Conservation (phyloP, 2,888 invertebrate genomes). For the Neoitamus cyanurus region DNA sequence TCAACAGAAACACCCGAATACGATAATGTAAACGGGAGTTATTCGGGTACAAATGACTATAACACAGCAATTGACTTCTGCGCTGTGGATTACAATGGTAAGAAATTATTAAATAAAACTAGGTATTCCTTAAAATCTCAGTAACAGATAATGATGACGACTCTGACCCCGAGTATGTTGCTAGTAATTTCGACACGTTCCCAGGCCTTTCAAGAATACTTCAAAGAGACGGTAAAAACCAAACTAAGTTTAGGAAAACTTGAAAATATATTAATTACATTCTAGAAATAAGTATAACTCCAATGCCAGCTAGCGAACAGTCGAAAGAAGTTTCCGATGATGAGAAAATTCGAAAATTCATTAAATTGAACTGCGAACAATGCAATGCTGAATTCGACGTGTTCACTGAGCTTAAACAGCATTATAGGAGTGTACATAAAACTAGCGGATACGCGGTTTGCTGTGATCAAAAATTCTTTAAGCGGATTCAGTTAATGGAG, state of each 20-base stretch:
- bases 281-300: constrained; percentile 48
- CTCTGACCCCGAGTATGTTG: constrained; percentile 28
- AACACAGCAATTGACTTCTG: constrained; percentile 31
- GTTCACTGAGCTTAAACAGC: constrained; percentile 47
- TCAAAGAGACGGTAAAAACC: constrained; percentile 40
- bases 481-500: constrained; percentile 40
- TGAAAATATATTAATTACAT: neutral
- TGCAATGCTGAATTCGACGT: constrained; percentile 46
- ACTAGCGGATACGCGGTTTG: constrained; percentile 48
- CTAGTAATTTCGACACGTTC: constrained; percentile 25
- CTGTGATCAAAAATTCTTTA: constrained; percentile 48
- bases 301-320: neutral
- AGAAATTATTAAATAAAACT: neutral
- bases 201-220: constrained; percentile 45
- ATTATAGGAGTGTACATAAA: constrained; percentile 46
- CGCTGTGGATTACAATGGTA: constrained; percentile 41
- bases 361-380: constrained; percentile 48
- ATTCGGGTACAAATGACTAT: neutral
- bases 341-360: constrained; percentile 47
- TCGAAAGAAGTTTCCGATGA: constrained; percentile 23
- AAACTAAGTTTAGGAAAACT: neutral
- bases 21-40: neutral
- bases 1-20: constrained; percentile 44
- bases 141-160: neutral
- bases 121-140: neutral